phyloP scores from a whole-genome alignment of 2,888 invertebrate genomes.

The Ormia ochracea region DNA sequence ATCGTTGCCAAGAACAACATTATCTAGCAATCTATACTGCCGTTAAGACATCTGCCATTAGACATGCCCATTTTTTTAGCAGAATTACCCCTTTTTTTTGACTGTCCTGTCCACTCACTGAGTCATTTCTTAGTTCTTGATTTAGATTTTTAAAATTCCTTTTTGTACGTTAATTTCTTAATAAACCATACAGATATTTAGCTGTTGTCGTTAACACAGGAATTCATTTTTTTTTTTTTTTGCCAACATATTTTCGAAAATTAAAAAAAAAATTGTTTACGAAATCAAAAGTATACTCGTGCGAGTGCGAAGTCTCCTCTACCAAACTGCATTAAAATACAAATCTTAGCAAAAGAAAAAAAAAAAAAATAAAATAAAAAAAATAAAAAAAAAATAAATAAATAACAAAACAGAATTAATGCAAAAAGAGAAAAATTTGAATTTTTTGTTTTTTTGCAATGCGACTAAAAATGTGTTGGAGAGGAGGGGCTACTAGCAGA shows the following conservation, averaged over 20 bases:
- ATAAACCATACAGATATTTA: conserved; percentile 39
- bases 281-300: conserved; percentile 44
- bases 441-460: not conserved
- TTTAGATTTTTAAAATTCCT: not conserved
- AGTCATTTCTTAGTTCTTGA: too few species aligned
- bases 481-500: not conserved
- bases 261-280: conserved; percentile 47
- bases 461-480: not conserved
- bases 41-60: too few species aligned
- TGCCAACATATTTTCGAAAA: conserved; percentile 45
- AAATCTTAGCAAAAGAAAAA: conserved; percentile 55
- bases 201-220: conserved; percentile 30
- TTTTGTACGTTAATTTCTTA: conserved; percentile 42
- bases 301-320: not conserved
- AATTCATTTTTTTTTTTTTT: conserved; percentile 36
- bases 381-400: too few species aligned
- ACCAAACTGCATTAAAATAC: conserved; percentile 47
- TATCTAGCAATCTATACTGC: too few species aligned
- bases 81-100: too few species aligned
- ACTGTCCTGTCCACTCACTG: too few species aligned
- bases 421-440: too few species aligned
- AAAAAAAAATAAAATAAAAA: conserved; percentile 24
- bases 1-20: too few species aligned
- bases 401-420: too few species aligned
- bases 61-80: too few species aligned